Evolutionary conservation across 2,888 invertebrate species (phyloP).

Genomic region (Theodoxus fluviatilis): DNA sequence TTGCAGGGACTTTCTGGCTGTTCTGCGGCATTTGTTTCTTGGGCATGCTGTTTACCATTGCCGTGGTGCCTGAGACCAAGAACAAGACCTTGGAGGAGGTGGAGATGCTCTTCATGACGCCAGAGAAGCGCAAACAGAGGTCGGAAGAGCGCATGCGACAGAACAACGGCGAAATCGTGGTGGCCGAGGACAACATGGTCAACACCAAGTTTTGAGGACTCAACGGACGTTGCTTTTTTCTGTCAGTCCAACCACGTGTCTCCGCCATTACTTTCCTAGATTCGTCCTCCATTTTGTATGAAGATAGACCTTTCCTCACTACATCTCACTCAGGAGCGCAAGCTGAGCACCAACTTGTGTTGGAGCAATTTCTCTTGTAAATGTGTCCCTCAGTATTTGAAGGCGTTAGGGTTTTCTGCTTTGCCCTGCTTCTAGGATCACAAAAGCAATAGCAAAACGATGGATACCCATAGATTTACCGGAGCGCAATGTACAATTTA

Average conservation of each 20-base stretch:
- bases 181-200: background rate
- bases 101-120: conserved; percentile 61
- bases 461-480: too few relatives aligned
- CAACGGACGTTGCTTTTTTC: background rate
- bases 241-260: background rate
- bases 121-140: conserved; percentile 2
- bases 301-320: too few relatives aligned
- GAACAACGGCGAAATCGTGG: conserved; percentile 16
- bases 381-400: too few relatives aligned
- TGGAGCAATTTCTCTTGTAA: too few relatives aligned
- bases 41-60: conserved; percentile 65
- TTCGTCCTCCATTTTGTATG: background rate
- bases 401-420: too few relatives aligned
- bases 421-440: too few relatives aligned
- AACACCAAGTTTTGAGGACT: conserved; percentile 6
- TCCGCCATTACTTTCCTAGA: background rate
- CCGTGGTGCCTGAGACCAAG: conserved; percentile 69
- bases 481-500: too few relatives aligned
- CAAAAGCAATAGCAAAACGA: too few relatives aligned
- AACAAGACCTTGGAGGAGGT: conserved; percentile 68
- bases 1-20: conserved; percentile 68
- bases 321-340: too few relatives aligned
- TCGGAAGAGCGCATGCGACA: background rate
- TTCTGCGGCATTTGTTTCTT: conserved; percentile 66
- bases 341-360: too few relatives aligned